Base-by-base conservation (phyloP, 1,140 invertebrate species). In the Bombus waltoni region DNA sequence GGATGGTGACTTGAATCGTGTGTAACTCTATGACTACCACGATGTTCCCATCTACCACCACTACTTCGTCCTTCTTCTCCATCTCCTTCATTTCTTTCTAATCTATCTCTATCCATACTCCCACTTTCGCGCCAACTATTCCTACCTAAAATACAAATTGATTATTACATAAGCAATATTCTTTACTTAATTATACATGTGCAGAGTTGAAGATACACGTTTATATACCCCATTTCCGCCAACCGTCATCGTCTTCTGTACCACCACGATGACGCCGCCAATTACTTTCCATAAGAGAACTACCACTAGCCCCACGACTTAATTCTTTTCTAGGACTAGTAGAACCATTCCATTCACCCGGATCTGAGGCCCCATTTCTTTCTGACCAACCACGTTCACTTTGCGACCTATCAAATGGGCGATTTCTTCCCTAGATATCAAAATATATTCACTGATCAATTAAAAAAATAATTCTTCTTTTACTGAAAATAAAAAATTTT, bases 51-150 rank as follows among this genome's bases (percentile, higher is more conserved):
- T 59, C 94, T 94, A 66, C 95, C 92, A 22, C 92, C 88, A 88
- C 92, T 90, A 35, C 88, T 92, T 59, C 93, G 93, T 85, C 81
- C 88, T 86, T 91, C 91, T 47, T 92, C 95, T 47, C 88, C 92
- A 53, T 94, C 94, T 4, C 89, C 91, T 62, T 95, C 95, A 8
- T 90, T 89, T 87, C 91, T 88, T 42, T 95, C 94, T 66, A 92
- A 73, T 86, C 94, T 91, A 15, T 94, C 94, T 71, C 94, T 90
- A 13, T 95, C 95, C 40, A 90, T 87, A 81, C 90, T 91, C 28
- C 97, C 96, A 76, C 96, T 96, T 85, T 97, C 97, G 47, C 97
- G 96, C 97, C 97, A 97, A 93, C 96, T 97, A 68, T 95, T 92
- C 90, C 93, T 93, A 72, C 92, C 94, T 95, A 66, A 72, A 70